These are phyloP conservation scores for Brachyrhaphis roseni DNA, from an alignment of 2,797 vertebrate genomes.

Conservation along the genomic window DNA sequence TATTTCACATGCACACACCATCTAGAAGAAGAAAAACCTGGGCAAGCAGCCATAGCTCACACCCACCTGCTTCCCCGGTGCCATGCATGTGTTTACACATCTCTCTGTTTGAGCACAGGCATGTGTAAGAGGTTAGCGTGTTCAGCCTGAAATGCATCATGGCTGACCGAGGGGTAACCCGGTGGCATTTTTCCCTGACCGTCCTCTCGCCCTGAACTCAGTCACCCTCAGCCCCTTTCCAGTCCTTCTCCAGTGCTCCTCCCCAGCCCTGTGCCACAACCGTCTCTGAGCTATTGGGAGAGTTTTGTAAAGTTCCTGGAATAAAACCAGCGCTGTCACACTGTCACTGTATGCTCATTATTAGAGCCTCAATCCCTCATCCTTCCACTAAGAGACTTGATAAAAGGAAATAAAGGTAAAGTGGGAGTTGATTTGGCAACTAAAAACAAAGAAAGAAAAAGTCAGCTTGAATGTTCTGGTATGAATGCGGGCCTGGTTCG, in stretches of 20 bases:
- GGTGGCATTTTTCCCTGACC: conserved; percentile 43
- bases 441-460: neutral
- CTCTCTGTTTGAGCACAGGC: conserved; percentile 55
- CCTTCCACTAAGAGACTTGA: neutral
- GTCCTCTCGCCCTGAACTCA: conserved; percentile 50
- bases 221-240: conserved; percentile 34
- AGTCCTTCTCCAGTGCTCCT: neutral
- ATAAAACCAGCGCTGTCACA: conserved; percentile 57
- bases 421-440: neutral
- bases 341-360: conserved; percentile 44
- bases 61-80: conserved; percentile 62
- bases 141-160: conserved; percentile 39
- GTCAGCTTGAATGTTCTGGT: neutral
- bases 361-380: conserved; percentile 45
- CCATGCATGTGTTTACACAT: conserved; percentile 52
- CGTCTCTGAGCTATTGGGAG: conserved; percentile 8
- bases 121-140: conserved; percentile 34
- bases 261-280: conserved; percentile 21
- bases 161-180: conserved; percentile 52
- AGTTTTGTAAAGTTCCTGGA: conserved; percentile 69
- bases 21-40: conserved; percentile 57
- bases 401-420: neutral
- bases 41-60: conserved; percentile 67
- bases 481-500: neutral
- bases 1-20: conserved; percentile 70